phyloP scores from a whole-genome alignment of 2,113 vertebrate genomes.

The Lepus timidus region DNA sequence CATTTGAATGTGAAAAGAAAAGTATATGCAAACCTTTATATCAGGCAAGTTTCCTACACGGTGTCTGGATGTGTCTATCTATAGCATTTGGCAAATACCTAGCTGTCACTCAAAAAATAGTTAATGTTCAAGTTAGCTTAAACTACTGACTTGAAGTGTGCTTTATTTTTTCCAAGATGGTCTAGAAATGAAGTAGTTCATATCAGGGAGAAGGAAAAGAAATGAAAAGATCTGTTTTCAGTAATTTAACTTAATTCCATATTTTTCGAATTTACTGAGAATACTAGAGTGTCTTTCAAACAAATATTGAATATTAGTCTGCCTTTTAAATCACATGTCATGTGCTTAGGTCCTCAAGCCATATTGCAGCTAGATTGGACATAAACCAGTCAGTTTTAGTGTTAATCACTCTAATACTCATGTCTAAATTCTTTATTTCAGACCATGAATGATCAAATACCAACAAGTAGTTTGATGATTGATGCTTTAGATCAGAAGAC shows the following conservation, averaged over 20 bases:
- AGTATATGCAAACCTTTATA: slow-evolving; percentile 15
- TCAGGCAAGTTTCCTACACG: slow-evolving; percentile 5
- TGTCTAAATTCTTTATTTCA: slow-evolving; percentile 15
- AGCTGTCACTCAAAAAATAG: slow-evolving; percentile 18
- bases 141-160: slow-evolving; percentile 44
- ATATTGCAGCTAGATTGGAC: not conserved
- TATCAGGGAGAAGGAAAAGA: not conserved
- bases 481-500: not conserved
- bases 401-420: not conserved
- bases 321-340: not conserved
- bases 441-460: not conserved
- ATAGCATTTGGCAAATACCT: slow-evolving; percentile 56
- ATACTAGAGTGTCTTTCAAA: slow-evolving; percentile 27
- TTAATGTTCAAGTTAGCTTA: slow-evolving; percentile 41
- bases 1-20: slow-evolving; percentile 46
- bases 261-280: slow-evolving; percentile 30
- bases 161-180: slow-evolving; percentile 37
- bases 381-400: not conserved
- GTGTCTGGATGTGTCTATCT: slow-evolving; percentile 44
- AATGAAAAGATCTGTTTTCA: not conserved
- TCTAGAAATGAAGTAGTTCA: slow-evolving; percentile 37
- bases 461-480: not conserved
- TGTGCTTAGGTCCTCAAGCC: not conserved
- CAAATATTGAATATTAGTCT: slow-evolving; percentile 39
- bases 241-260: slow-evolving; percentile 39